Conservation (phyloP, 1,140 invertebrate genomes). For the Aricia agestis region DNA sequence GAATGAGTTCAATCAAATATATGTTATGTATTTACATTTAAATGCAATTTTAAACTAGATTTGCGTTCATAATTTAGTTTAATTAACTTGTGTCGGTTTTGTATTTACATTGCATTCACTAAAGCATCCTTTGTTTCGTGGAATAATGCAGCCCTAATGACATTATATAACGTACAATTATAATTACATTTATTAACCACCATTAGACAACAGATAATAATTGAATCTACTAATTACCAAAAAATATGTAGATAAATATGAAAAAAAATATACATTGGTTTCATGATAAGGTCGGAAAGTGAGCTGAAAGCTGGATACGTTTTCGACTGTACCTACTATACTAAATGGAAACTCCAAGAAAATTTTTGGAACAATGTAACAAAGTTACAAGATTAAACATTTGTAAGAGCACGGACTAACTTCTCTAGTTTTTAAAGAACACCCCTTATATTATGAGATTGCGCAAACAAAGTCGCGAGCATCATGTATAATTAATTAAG, state of each 20-base stretch:
- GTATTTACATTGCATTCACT: no score
- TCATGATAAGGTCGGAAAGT: no score
- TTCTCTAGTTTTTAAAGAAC: not conserved
- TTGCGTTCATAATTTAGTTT: not conserved
- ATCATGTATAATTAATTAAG: slow-evolving; percentile 4
- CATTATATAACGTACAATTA: no score
- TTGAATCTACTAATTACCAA: no score
- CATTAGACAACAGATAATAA: no score
- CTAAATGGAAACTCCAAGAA: not conserved
- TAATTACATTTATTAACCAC: no score
- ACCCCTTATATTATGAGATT: not conserved
- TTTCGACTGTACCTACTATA: not conserved
- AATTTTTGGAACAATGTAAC: not conserved
- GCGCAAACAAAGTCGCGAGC: not conserved
- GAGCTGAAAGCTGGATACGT: no score
- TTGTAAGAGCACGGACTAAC: not conserved
- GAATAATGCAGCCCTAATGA: no score
- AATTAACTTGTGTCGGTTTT: no score
- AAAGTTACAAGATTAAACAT: not conserved
- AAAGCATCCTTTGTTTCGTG: no score
- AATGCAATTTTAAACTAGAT: not conserved
- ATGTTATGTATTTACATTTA: not conserved
- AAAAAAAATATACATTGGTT: no score
- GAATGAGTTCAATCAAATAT: not conserved
- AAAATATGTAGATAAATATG: no score